Conservation (phyloP, 1,140 invertebrate genomes). For the Pentalonia nigronervosa region DNA sequence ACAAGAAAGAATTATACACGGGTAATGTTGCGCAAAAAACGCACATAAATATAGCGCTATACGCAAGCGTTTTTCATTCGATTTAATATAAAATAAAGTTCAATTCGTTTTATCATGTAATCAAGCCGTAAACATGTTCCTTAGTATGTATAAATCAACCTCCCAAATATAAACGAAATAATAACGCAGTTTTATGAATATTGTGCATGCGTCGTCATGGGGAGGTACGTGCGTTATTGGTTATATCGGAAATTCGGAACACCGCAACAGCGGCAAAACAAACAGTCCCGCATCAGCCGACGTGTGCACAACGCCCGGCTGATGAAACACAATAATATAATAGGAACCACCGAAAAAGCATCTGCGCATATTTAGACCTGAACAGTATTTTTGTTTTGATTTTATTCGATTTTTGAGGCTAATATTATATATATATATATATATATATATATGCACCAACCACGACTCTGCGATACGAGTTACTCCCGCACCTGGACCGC, state of each 20-base stretch:
- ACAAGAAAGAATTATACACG: background rate
- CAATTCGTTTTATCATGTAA: background rate
- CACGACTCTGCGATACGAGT: background rate
- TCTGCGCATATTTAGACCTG: background rate
- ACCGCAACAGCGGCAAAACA: background rate
- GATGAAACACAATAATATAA: constrained; percentile 18
- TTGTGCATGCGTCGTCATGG: background rate
- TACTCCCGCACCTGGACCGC: background rate
- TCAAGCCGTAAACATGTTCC: background rate
- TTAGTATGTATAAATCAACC: background rate
- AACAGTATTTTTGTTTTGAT: background rate
- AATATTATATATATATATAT: background rate
- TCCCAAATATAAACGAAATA: background rate
- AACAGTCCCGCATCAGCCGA: background rate
- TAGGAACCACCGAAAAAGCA: background rate
- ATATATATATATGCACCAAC: no score
- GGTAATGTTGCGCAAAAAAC: background rate
- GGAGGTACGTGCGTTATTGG: background rate
- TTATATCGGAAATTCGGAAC: background rate
- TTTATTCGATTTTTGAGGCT: background rate
- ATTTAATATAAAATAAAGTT: background rate
- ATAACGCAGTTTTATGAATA: background rate
- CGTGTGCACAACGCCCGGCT: background rate
- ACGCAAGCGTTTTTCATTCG: background rate
- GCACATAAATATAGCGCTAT: background rate